Evolutionary conservation across 2,888 invertebrate genomes (phyloP).

Genomic region (Chromoteleia sp.): DNA sequence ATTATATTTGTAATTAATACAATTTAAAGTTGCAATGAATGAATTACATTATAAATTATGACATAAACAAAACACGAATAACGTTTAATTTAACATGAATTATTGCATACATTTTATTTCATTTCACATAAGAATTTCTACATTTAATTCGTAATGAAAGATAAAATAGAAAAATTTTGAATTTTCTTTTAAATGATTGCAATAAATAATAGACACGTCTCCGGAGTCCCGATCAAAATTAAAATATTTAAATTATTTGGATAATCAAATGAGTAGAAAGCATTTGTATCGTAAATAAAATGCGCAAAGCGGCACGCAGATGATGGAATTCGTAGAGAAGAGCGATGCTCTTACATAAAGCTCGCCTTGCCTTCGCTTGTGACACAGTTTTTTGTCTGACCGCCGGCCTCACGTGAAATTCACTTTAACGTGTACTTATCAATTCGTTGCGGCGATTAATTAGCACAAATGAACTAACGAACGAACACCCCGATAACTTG

Average conservation of each 20-base stretch:
- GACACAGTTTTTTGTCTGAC: slow-evolving; percentile 62
- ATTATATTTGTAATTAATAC: too few species aligned
- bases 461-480: slow-evolving; percentile 7
- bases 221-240: not conserved
- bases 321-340: slow-evolving; percentile 48
- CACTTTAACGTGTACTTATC: slow-evolving; percentile 29
- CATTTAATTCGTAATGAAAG: too few species aligned
- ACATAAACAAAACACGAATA: too few species aligned
- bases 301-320: slow-evolving; percentile 47
- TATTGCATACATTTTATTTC: too few species aligned
- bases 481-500: too few species aligned
- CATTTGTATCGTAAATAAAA: slow-evolving; percentile 51
- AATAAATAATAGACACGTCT: not conserved
- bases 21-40: too few species aligned
- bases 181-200: too few species aligned
- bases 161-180: too few species aligned
- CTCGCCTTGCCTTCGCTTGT: slow-evolving; percentile 48
- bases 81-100: too few species aligned
- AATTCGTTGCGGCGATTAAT: slow-evolving; percentile 20
- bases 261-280: slow-evolving; percentile 47
- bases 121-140: too few species aligned
- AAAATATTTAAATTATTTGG: slow-evolving; percentile 24
- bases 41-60: too few species aligned
- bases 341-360: slow-evolving; percentile 58
- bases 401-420: slow-evolving; percentile 42